Base-by-base conservation (phyloP, 2,113 vertebrate genomes). In the Grallaria varia region DNA sequence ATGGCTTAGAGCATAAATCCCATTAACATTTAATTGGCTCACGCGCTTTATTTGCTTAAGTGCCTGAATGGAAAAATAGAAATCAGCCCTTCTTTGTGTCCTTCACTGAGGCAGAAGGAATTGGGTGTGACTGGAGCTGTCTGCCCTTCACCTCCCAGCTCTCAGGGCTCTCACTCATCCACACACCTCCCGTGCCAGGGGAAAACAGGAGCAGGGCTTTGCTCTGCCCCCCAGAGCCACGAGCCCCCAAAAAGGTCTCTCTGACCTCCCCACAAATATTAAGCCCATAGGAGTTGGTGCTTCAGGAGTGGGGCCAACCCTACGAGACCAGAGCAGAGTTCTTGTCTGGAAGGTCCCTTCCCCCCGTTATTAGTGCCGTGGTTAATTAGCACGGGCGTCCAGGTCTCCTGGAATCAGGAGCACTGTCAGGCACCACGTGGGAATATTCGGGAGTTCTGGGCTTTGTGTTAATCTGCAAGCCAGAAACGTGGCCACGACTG, bases 101-200 rank as follows among this genome's bases (percentile, higher is more conserved):
- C 52, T 92, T 64, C 27, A 1, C 23, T 95, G 56, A 87, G 73
- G 89, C 94, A 87, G 89, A 92, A 92, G 91, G 84, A 92, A 87
- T 91, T 56, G 24, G 2, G 10, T 40, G 44, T 31, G 89, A 56
- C 56, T 52, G 52, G 69, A 58, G 69, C 86, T 92, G 42, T 16
- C 76, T 87, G 68, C 45, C n/a, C 60, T 73, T 50, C 44, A 22
- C 52, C 59, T 24, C 62, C 10, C 12, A 49, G 67, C 83, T 55
- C 82, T 18, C 33, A 2, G 12, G 4, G 24, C 31, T 30, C 28
- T 28, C 58, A 33, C 28, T 28, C 58, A 68, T 14, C 72, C 4
- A 0, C 21, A n/a, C 1, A 1, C 8, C 23, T 33, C 33, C 50
- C 0, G 0, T 10, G 60, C 1, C 3, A 56, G 78, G 47, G 49